Evolutionary conservation across 2,888 invertebrate genomes (phyloP), one percentile per base, ranked within the genome.

Genomic region (Hirtodrosophila alboralis): DNA sequence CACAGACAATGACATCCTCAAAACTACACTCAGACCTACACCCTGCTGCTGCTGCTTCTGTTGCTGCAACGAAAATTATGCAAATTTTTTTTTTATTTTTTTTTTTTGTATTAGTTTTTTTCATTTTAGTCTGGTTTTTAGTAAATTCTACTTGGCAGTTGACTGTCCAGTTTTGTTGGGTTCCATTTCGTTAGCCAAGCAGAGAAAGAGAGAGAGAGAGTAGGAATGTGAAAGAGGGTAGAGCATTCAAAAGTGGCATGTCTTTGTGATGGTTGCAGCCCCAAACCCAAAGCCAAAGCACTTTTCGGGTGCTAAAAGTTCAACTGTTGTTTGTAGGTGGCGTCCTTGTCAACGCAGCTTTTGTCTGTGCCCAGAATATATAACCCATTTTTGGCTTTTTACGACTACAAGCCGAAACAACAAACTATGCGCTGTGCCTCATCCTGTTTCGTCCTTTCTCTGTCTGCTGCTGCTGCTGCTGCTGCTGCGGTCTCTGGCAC

Each of bases 331-430:
- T 63, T 58, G 75, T 75, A 61, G 72, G 79, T 64, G 63, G 76
- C 53, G 77, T 58, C 74, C 86, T 80, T 80, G 79, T 80, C 79
- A 86, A 85, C 86, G 79, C 77, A 80, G 81, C 84, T 86, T 84
- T 85, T 80, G 80, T 79, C 59, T 63, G 63, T 68, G 77, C 65
- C 84, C 72, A 73, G 86, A 68, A 84, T 76, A 79, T 85, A 76
- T 85, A 85, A 86, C 80, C 77, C 81, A 76, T 85, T 79, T 79
- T 81, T 83, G 79, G 83, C 85, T 84, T 81, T 77, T 81, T 78
- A 67, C 75, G 43, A 78, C 79, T 47, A 83, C 84, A 52, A 58
- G 48, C 62, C 68, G 30, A 44, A 68, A 68, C 79, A 78, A 84
- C 70, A 77, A 78, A 72, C 73, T 67, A 61, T 75, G 60, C 23